phyloP scores from a whole-genome alignment of 2,888 invertebrate species.

The Ariolimax columbianus region DNA sequence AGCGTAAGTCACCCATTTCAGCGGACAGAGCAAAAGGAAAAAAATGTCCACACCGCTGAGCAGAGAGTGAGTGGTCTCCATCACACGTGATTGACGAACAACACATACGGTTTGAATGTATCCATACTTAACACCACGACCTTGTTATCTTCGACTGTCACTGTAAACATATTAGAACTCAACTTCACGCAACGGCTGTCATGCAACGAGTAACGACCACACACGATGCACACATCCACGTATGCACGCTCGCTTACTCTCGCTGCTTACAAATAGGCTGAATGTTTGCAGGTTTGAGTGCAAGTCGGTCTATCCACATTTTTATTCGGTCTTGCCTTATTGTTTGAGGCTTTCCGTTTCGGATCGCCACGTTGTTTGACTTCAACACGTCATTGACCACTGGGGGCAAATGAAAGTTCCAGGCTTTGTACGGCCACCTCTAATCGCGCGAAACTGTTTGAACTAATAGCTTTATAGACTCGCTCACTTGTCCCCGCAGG shows the following conservation, averaged over 20 bases:
- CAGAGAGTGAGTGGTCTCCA: no score
- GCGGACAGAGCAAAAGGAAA: no score
- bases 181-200: background rate
- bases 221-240: background rate
- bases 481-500: background rate
- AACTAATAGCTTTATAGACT: slow-evolving; percentile 34
- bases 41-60: no score
- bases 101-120: background rate
- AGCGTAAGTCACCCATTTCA: no score
- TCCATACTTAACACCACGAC: background rate
- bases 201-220: background rate
- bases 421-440: background rate
- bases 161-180: background rate
- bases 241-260: background rate
- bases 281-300: slow-evolving; percentile 19
- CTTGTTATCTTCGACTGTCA: background rate
- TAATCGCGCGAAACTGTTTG: slow-evolving; percentile 27
- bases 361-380: slow-evolving; percentile 7
- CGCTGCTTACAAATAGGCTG: background rate
- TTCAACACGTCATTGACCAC: slow-evolving; percentile 24
- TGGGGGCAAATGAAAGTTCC: slow-evolving; percentile 16
- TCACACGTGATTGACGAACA: no score
- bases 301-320: background rate
- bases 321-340: background rate
- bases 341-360: background rate